Conservation (phyloP, 2,888 invertebrate genomes). For the Megalurothrips usitatus region DNA sequence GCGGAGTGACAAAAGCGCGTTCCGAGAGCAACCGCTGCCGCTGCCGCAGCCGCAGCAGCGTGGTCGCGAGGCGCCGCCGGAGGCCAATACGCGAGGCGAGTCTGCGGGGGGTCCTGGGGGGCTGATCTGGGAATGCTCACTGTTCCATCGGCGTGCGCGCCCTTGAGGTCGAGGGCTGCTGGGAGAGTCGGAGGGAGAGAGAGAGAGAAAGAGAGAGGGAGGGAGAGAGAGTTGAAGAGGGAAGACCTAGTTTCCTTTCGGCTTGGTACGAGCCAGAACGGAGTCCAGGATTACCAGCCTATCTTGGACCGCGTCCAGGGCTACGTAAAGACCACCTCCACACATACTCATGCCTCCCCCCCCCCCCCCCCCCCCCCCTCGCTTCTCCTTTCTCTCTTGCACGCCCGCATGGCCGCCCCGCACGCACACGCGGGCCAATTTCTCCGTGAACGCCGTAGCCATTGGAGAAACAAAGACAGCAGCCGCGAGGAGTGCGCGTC, state of each 20-base stretch:
- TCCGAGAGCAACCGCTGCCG: too few species aligned
- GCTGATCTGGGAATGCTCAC: too few species aligned
- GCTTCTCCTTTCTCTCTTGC: background rate
- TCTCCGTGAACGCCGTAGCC: too few species aligned
- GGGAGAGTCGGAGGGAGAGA: background rate
- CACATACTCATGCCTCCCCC: background rate
- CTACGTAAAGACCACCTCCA: background rate
- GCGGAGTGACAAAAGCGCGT: too few species aligned
- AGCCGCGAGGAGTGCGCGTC: too few species aligned
- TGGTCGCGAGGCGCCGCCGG: too few species aligned
- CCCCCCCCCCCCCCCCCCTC: background rate
- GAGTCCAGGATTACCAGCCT: background rate
- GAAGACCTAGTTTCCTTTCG: background rate
- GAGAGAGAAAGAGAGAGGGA: background rate
- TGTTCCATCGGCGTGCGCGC: background rate
- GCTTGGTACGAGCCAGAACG: too few species aligned
- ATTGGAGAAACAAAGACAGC: too few species aligned
- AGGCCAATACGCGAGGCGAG: too few species aligned
- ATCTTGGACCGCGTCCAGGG: slow-evolving; percentile 1
- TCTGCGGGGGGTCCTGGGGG: too few species aligned
- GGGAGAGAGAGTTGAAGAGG: background rate
- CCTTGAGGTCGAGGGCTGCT: background rate
- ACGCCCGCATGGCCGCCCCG: background rate
- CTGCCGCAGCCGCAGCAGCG: too few species aligned
- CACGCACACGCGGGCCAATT: background rate